Evolutionary conservation across 2,888 invertebrate genomes (phyloP), one percentile per base, ranked within the genome.

Genomic region (Chelonus formosanus): DNA sequence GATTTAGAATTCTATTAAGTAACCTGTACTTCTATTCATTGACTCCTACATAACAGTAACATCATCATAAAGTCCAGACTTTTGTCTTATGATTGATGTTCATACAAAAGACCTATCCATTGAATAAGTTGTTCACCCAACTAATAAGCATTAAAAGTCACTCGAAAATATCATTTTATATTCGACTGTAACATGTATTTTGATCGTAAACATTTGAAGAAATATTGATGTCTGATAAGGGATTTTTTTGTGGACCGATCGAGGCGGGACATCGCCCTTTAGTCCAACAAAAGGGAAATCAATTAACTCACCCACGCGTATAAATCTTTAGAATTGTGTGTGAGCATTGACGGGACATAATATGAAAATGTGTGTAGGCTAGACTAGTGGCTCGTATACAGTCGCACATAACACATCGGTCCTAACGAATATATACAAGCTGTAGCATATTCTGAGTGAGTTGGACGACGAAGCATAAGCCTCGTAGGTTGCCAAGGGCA

Each of bases 401-500:
- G 36, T 35, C 55, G n/a, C 36, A 63, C 43, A 36, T 50, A 20
- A 59, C n/a, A 59, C 44, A 8, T 58, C n/a, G 43, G 10, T 63
- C 50, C 47, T 35, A 57, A 48, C 56, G 50, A 56, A 56, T 48
- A 34, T 44, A 34, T 31, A 62, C 53, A 55, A 47, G 63, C 52
- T 62, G 59, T 59, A 57, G 66, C 66, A 66, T 61, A 66, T 61
- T 66, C 61, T 58, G 67, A 67, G 52, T 61, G 66, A 57, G 65
- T 34, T 40, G 50, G 55, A 55, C 47, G 55, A 55, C 47, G 60
- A 50, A 8, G 71, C 70, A 72, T 72, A 65, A 73, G 71, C 74
- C 75, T 76, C 75, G 76, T 78, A 78, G 77, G 81, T 81, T 81
- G 81, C 80, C 75, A 81, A 69, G 76, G 80, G 80, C 80, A 80